Evolutionary conservation across 2,888 invertebrate genomes (phyloP).

Genomic region (Melinaea menophilus): DNA sequence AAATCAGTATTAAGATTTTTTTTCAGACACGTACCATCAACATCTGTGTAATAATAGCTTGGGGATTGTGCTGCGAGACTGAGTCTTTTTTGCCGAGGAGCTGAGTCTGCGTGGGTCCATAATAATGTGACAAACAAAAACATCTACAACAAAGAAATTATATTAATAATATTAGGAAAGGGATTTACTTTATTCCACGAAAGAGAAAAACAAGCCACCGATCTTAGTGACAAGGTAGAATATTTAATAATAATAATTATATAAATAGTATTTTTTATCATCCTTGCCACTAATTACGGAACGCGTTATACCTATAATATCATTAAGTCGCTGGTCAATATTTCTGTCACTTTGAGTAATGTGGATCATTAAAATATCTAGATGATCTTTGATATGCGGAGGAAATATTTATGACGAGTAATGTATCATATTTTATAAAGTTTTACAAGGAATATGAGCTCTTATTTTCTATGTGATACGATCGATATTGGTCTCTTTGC

Average conservation of each 20-base stretch:
- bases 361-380: constrained; percentile 37
- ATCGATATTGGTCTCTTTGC: too few relatives aligned
- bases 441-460: constrained; percentile 8
- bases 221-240: too few relatives aligned
- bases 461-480: not conserved
- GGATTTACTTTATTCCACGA: too few relatives aligned
- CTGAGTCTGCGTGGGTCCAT: constrained; percentile 35
- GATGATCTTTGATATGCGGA: constrained; percentile 10
- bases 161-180: too few relatives aligned
- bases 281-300: constrained; percentile 15
- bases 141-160: constrained; percentile 40
- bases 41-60: constrained; percentile 52
- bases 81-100: constrained; percentile 52
- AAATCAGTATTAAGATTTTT: not conserved
- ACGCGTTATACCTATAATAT: not conserved
- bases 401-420: not conserved
- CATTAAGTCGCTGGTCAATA: constrained; percentile 6
- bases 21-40: constrained; percentile 48
- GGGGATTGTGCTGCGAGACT: constrained; percentile 52
- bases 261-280: constrained; percentile 7
- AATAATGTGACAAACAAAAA: constrained; percentile 32
- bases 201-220: too few relatives aligned
- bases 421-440: constrained; percentile 1
- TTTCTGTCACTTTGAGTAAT: constrained; percentile 43
- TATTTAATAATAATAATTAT: too few relatives aligned